Conservation (phyloP, 2,797 vertebrate species). For the Pipistrellus pipistrellus region DNA sequence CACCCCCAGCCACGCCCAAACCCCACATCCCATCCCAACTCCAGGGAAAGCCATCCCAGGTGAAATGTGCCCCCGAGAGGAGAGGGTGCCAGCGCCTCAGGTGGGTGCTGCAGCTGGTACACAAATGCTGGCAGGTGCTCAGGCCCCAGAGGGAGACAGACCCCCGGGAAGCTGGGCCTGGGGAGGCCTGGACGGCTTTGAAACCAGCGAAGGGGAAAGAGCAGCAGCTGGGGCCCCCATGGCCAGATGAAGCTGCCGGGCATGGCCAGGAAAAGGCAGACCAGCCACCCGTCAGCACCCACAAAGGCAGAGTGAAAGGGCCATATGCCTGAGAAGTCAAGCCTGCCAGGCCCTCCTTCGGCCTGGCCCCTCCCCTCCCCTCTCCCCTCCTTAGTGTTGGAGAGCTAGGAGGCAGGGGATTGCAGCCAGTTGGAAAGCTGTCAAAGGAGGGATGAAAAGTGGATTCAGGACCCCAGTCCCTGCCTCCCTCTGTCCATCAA, state of each 20-base stretch:
- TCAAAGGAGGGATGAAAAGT: not conserved
- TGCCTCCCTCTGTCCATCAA: not conserved
- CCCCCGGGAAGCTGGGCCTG: not conserved
- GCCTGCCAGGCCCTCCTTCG: not conserved
- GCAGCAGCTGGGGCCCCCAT: not conserved
- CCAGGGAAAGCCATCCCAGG: not conserved
- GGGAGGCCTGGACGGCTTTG: not conserved
- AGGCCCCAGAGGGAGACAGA: not conserved
- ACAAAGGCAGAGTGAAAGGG: conserved; percentile 2
- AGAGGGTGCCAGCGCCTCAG: rapidly evolving
- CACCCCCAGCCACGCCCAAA: not conserved
- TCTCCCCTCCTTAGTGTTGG: not conserved
- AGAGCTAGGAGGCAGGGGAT: not conserved
- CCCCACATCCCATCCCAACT: not conserved
- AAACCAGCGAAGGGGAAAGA: not conserved
- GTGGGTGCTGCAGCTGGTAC: not conserved
- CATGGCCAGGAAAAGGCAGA: not conserved
- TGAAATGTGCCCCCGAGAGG: not conserved
- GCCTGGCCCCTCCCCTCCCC: not conserved
- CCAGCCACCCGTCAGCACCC: not conserved
- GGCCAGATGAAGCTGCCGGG: not conserved
- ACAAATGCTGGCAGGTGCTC: rapidly evolving
- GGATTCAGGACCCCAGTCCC: not conserved
- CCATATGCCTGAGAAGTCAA: not conserved
- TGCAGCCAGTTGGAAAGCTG: not conserved